Conservation (phyloP, 1,140 invertebrate genomes). For the Lethocerus indicus region DNA sequence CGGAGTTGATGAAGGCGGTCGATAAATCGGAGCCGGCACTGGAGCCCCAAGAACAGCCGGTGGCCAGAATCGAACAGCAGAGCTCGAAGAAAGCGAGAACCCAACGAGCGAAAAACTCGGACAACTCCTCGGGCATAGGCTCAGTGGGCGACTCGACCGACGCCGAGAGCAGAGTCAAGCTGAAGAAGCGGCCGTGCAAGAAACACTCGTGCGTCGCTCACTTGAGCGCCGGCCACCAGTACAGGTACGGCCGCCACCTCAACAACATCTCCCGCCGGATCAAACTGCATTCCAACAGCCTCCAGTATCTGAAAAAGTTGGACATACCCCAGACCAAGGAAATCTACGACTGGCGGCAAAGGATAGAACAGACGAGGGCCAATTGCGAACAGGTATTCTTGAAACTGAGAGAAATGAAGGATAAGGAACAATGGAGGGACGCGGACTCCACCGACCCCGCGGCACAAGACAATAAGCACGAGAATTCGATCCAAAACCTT, state of each 20-base stretch:
- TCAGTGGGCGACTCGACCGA: background rate
- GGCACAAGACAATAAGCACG: too few species aligned
- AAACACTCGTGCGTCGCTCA: slow-evolving; percentile 1
- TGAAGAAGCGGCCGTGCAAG: background rate
- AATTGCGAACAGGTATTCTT: too few species aligned
- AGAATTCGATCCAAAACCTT: too few species aligned
- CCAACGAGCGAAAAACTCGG: background rate
- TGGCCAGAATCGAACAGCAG: background rate
- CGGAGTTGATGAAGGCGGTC: background rate
- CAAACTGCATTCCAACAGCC: too few species aligned
- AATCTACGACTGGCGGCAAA: slow-evolving; percentile 10
- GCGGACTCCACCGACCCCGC: too few species aligned
- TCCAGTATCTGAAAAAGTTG: too few species aligned
- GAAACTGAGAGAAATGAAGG: too few species aligned
- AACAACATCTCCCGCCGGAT: too few species aligned
- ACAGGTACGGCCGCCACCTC: background rate
- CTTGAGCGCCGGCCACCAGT: background rate
- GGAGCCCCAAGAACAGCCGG: background rate
- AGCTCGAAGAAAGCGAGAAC: too few species aligned
- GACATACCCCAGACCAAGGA: too few species aligned
- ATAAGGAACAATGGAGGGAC: too few species aligned
- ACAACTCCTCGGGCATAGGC: background rate
- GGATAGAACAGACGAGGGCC: slow-evolving; percentile 8
- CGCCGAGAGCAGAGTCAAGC: background rate
- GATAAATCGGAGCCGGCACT: background rate